These are phyloP conservation scores for Acanthosepion esculentum DNA, from an alignment of 2,888 invertebrate genomes.

Conservation along the genomic window DNA sequence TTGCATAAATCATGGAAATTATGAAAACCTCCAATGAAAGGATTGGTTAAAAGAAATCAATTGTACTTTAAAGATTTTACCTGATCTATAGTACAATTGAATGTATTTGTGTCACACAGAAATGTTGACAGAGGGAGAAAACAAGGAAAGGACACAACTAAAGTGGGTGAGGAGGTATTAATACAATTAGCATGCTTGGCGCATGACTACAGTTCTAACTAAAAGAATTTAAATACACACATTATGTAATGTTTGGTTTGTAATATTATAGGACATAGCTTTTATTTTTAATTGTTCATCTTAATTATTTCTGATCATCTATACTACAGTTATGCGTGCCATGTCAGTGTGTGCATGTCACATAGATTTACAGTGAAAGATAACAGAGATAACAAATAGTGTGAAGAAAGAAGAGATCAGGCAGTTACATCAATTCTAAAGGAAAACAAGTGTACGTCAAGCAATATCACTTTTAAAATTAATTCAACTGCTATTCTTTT, in stretches of 20 bases:
- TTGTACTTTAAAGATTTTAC: background rate
- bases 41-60: background rate
- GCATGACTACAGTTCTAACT: background rate
- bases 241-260: background rate
- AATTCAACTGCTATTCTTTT: background rate
- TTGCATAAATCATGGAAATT: too few relatives aligned
- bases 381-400: background rate
- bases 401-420: background rate
- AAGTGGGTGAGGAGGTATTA: background rate
- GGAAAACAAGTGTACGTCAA: background rate
- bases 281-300: background rate
- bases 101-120: background rate
- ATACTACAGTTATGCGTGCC: background rate
- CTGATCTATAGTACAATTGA: background rate
- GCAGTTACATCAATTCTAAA: background rate
- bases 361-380: background rate
- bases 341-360: background rate
- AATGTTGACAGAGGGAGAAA: background rate
- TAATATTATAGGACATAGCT: background rate
- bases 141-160: background rate
- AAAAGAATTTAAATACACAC: background rate
- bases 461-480: background rate
- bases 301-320: background rate
- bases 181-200: background rate
- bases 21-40: too few relatives aligned